Evolutionary conservation across 1,140 invertebrate species (phyloP).

Genomic region (Euura lappo): DNA sequence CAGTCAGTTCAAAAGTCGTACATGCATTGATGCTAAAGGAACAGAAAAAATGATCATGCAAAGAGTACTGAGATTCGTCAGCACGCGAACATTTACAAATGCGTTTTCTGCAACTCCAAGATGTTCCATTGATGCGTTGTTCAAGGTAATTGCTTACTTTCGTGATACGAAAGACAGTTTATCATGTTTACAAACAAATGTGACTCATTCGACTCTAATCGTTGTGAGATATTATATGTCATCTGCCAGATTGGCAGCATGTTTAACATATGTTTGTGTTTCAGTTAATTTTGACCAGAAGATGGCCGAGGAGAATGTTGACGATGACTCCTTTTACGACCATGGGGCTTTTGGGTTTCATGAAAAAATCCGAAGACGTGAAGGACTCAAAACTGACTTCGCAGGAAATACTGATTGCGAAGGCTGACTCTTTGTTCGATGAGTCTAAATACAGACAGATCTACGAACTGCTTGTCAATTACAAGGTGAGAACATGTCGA

Average conservation of each 20-base stretch:
- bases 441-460: slow-evolving; percentile 49
- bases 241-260: no score
- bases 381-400: slow-evolving; percentile 32
- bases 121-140: not conserved
- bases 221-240: no score
- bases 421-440: slow-evolving; percentile 54
- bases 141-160: not conserved
- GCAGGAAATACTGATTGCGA: slow-evolving; percentile 47
- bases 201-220: no score
- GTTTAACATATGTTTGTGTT: not conserved
- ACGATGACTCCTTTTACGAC: slow-evolving; percentile 12
- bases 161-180: no score
- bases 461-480: slow-evolving; percentile 45
- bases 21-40: no score
- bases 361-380: slow-evolving; percentile 7
- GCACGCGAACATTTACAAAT: not conserved
- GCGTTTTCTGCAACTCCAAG: not conserved
- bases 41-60: not conserved
- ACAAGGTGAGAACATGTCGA: slow-evolving; percentile 38
- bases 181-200: no score
- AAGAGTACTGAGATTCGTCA: not conserved
- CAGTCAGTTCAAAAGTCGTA: no score
- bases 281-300: slow-evolving; percentile 6
- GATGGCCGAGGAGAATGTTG: slow-evolving; percentile 8
- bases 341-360: slow-evolving; percentile 11